phyloP scores from a whole-genome alignment of 2,797 vertebrate species.

The Champsocephalus gunnari region DNA sequence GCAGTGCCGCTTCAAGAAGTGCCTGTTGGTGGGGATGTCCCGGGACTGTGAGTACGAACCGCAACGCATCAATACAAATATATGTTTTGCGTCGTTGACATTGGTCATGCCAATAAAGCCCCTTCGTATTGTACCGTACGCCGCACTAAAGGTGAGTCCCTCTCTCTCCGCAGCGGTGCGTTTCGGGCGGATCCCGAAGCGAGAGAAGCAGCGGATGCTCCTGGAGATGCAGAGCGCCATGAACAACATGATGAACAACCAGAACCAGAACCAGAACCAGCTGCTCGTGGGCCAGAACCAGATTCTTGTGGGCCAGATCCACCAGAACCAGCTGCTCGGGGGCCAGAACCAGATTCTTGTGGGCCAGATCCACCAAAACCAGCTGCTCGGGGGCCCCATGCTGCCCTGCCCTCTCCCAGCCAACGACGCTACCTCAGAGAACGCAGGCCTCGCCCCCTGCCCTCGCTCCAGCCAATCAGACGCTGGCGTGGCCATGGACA shows the following conservation, averaged over 20 bases:
- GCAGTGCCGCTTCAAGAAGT: conserved; percentile 98
- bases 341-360: no score
- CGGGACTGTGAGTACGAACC: conserved; percentile 89
- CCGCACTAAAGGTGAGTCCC: no score
- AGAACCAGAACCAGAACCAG: conserved; percentile 76
- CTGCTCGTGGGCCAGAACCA: no score
- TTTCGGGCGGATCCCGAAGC: conserved; percentile 96
- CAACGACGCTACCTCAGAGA: conserved; percentile 34
- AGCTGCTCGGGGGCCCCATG: conserved; percentile 71
- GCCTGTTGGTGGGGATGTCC: conserved; percentile 96
- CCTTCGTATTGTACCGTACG: no score
- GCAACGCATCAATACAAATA: no score
- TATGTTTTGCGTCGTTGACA: no score
- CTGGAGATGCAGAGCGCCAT: conserved; percentile 98
- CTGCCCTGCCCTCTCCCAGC: conserved; percentile 39
- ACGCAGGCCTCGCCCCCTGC: conserved; percentile 40
- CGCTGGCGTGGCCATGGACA: conserved; percentile 77
- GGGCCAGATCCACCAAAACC: background rate
- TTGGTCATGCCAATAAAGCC: no score
- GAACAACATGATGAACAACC: conserved; percentile 96
- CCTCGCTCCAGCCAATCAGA: conserved; percentile 65
- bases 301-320: no score
- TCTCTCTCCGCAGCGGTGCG: conserved; percentile 86
- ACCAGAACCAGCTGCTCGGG: no score
- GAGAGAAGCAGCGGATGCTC: conserved; percentile 96